Conservation (phyloP, 2,797 vertebrate species). For the Channallabes apus region DNA sequence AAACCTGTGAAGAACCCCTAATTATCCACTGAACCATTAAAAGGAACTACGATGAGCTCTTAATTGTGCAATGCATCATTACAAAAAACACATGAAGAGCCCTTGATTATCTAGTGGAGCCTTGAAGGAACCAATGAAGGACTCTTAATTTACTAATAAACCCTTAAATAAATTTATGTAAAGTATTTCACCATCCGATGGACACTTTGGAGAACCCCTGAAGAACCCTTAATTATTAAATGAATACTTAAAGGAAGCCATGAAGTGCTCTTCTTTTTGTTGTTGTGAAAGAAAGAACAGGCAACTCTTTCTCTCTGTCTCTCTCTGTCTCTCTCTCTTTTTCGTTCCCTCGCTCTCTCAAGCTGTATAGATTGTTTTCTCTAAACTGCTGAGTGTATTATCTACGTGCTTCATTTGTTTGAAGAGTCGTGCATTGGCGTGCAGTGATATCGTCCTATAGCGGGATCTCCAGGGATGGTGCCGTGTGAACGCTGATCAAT, state of each 20-base stretch:
- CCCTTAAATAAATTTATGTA: background rate
- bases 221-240: background rate
- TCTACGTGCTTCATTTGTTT: slow-evolving; percentile 9
- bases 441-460: slow-evolving; percentile 38
- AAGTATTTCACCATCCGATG: background rate
- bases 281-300: background rate
- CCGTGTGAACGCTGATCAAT: slow-evolving; percentile 59
- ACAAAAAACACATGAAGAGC: background rate
- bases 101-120: background rate
- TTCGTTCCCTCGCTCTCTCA: background rate
- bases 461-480: slow-evolving; percentile 55
- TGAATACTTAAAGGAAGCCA: background rate
- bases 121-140: background rate
- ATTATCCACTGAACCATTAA: background rate
- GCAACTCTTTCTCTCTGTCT: background rate
- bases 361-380: slow-evolving; percentile 19
- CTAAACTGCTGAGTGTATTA: slow-evolving; percentile 17
- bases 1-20: background rate
- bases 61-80: background rate
- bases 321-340: background rate
- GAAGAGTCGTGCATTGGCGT: background rate
- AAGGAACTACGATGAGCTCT: background rate
- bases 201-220: background rate
- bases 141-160: background rate
- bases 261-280: background rate